Evolutionary conservation across 2,113 vertebrate species (phyloP), one percentile per base, ranked within the genome.

Genomic region (Cheilinus undulatus): DNA sequence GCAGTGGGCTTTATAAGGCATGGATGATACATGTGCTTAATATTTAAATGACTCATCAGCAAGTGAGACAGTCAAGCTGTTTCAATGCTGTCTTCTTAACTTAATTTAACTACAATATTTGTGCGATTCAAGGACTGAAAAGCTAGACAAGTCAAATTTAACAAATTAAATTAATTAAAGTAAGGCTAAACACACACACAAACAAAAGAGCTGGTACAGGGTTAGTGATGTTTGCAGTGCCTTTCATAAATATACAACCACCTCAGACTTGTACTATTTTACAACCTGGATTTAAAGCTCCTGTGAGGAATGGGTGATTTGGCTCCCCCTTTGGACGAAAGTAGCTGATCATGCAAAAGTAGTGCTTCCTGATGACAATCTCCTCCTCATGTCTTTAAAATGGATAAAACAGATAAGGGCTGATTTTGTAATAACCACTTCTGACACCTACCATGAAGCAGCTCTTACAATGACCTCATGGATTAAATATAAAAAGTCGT

Each of bases 1-100:
- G 77, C 87, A 71, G 87, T 63, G 81, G 83, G 84, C 60, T 64
- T 20, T 42, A 8, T 71, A 84, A 88, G 87, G 86, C 89, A 74
- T 81, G 80, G 49, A 86, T 34, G 51, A 43, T 62, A 13, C 11
- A 69, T 49, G 60, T 70, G 66, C 58, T 66, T 49, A 48, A 59
- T 46, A 57, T 36, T 53, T 40, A 62, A 17, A 54, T 26, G 15
- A 69, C 15, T 40, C 12, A 58, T 42, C 40, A 42, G 40, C 14
- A 42, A 42, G 49, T 23, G 34, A 45, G 5, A 58, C 61, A 60
- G 34, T 57, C 54, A 48, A 70, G 69, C 78, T 5, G 60, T 72
- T 58, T 20, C 26, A 28, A 52, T 56, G 60, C 24, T 46, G 22
- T 10, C 38, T 57, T 38, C 34, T 40, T 53, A 70, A 79, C 52